Base-by-base conservation (phyloP, 2,888 invertebrate genomes). In the Oxytorus armatus region DNA sequence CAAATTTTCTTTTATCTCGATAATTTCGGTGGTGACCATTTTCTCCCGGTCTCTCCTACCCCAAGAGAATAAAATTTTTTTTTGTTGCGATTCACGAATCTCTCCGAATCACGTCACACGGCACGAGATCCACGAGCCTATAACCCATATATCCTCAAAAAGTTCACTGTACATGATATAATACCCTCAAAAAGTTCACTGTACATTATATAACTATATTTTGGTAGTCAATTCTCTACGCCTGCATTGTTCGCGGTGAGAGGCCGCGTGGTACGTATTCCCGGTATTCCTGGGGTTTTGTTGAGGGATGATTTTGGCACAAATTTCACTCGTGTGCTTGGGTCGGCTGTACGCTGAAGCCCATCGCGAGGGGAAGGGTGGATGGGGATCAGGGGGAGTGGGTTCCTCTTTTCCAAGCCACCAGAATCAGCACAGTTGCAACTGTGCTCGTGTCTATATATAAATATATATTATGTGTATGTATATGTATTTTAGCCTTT, bases 231-330 rank as follows among this genome's bases (percentile, higher is more conserved):
- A 70, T 29, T 66, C 51, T 36, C 49, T 51, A n/a, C 23, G 57
- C 18, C 77, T 10, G 74, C 68, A 69, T 79, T 79, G 68, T 79
- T 79, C 74, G n/a, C 53, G 44, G 73, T 49, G 53, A 29, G 57
- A 57, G 61, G 18, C 49, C 29, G 18, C 36, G 21, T 61, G 29
- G 44, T 44, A n/a, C n/a, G 44, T 63, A 61, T 33, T 44, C 61
- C 68, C 36, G 25, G 16, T 16, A 25, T n/a, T 53, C 36, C 14
- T 25, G 53, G 53, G 47, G 16, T n/a, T n/a, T n/a, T n/a, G n/a
- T 14, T 1, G 10, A 11, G 39, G 53, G 18, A 53, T 53, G 74
- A 51, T 75, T 79, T 79, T 79, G 79, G 79, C 74, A 79, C 74
- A 75, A 72, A 75, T 79, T 79, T 79, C 63, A 70, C 68, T 63